Evolutionary conservation across 2,888 invertebrate species (phyloP), one percentile per base, ranked within the genome.

Genomic region (Oithona nana): DNA sequence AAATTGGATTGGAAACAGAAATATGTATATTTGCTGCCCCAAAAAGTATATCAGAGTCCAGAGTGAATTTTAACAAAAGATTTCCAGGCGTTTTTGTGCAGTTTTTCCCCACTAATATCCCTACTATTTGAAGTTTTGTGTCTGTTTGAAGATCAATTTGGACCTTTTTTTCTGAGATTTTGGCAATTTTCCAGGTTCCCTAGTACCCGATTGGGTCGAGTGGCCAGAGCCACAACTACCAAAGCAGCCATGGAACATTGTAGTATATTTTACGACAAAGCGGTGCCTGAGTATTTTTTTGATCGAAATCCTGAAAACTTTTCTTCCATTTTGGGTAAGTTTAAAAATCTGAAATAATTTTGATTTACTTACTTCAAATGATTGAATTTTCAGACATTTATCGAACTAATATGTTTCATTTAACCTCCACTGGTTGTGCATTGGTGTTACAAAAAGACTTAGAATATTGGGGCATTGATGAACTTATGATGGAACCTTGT

Each of bases 401-500:
- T 50, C 39, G 62, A 29, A 56, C 62, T n/a, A 55, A 55, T 24
- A 62, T 30, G 29, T 62, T 62, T 48, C 62, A 62, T 62, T 24
- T 56, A 22, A 22, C 30, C 4, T 54, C 52, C 48, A 56, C 28
- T 54, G 62, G 62, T 26, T 62, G 62, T 62, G 62, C 62, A n/a
- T 31, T 62, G 26, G 62, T 62, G 3, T 31, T 62, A 4, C 52
- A 62, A 29, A 62, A 56, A 56, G 62, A 62, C 56, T 56, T 62
- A 11, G 62, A 62, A 54, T 62, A 57, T 48, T 62, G 62, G 62
- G 48, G 56, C 24, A 62, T 62, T 24, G 62, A 62, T 24, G 62
- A 62, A 31, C 62, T 62, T 2, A 28, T 56, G 30, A 62, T 62
- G 62, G 62, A 62, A 39, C 62, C 62, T n/a, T 62, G 62, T 55